phyloP scores from a whole-genome alignment of 2,113 vertebrate genomes.

The Noturus placidus region DNA sequence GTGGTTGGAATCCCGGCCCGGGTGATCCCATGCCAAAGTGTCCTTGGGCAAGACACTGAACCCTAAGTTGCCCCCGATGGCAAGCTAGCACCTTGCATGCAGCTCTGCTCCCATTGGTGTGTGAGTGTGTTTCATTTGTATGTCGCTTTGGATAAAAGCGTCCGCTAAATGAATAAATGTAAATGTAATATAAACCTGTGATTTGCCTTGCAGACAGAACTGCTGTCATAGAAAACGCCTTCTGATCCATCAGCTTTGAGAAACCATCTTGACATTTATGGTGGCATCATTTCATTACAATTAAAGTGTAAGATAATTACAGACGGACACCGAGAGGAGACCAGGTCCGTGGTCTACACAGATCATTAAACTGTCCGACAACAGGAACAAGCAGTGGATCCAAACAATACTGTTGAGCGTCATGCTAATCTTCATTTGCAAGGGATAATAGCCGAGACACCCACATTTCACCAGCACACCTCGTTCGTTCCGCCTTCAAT shows the following conservation, averaged over 20 bases:
- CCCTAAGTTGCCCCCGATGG: too few relatives aligned
- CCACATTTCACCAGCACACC: neutral
- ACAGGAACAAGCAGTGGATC: neutral
- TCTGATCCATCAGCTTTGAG: neutral
- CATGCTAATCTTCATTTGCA: slow-evolving; percentile 36
- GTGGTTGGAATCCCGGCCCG: too few relatives aligned
- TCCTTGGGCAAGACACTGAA: too few relatives aligned
- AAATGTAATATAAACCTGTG: neutral
- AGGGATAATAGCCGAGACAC: slow-evolving; percentile 23
- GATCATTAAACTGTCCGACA: slow-evolving; percentile 21
- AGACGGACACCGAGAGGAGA: neutral
- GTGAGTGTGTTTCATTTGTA: too few relatives aligned
- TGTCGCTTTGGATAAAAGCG: too few relatives aligned
- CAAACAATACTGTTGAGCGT: neutral
- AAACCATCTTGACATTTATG: neutral
- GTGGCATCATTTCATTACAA: neutral
- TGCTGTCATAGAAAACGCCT: neutral
- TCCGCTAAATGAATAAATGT: too few relatives aligned
- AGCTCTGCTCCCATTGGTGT: too few relatives aligned
- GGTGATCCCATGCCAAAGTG: too few relatives aligned
- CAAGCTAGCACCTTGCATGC: too few relatives aligned
- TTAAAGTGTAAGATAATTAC: slow-evolving; percentile 21
- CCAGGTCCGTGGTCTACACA: neutral
- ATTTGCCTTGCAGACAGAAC: neutral
- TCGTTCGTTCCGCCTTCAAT: slow-evolving; percentile 8